These are phyloP conservation scores for Cerceris ruficornis DNA, from an alignment of 2,888 invertebrate genomes.

Conservation along the genomic window DNA sequence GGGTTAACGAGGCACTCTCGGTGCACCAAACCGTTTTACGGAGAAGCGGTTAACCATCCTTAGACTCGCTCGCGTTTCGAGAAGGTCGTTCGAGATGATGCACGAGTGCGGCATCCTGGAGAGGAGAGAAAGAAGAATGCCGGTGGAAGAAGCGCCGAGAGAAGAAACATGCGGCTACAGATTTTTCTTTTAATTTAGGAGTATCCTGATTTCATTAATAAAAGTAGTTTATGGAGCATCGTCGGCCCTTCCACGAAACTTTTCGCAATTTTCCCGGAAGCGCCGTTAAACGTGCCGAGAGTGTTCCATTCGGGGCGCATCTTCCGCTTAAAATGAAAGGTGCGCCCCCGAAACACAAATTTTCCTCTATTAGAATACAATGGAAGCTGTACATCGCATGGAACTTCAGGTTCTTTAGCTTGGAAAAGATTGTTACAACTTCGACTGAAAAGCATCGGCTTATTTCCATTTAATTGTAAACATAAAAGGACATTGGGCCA, in stretches of 20 bases:
- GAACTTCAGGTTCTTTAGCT: too few relatives aligned
- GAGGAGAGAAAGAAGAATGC: slow-evolving; percentile 2
- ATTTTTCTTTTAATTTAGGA: slow-evolving; percentile 7
- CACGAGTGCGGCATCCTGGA: slow-evolving; percentile 31
- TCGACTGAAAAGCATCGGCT: too few relatives aligned
- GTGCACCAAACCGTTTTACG: slow-evolving; percentile 56
- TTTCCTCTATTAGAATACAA: too few relatives aligned
- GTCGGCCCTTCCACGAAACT: slow-evolving; percentile 15
- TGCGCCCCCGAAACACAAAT: neutral
- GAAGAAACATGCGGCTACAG: slow-evolving; percentile 8
- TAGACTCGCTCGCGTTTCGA: slow-evolving; percentile 42
- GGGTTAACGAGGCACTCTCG: slow-evolving; percentile 60
- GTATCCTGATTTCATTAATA: slow-evolving; percentile 39
- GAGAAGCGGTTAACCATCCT: slow-evolving; percentile 57
- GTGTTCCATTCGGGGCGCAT: too few relatives aligned
- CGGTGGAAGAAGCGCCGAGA: slow-evolving; percentile 35
- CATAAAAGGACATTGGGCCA: too few relatives aligned
- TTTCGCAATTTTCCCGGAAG: slow-evolving; percentile 21
- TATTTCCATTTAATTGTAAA: too few relatives aligned
- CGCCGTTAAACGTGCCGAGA: slow-evolving; percentile 28
- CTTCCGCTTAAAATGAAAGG: neutral
- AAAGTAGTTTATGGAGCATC: slow-evolving; percentile 18
- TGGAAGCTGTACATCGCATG: too few relatives aligned
- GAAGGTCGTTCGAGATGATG: slow-evolving; percentile 48
- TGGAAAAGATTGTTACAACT: too few relatives aligned